These are phyloP conservation scores for Folsomia manolachei DNA, from an alignment of 2,888 invertebrate species.

Conservation along the genomic window DNA sequence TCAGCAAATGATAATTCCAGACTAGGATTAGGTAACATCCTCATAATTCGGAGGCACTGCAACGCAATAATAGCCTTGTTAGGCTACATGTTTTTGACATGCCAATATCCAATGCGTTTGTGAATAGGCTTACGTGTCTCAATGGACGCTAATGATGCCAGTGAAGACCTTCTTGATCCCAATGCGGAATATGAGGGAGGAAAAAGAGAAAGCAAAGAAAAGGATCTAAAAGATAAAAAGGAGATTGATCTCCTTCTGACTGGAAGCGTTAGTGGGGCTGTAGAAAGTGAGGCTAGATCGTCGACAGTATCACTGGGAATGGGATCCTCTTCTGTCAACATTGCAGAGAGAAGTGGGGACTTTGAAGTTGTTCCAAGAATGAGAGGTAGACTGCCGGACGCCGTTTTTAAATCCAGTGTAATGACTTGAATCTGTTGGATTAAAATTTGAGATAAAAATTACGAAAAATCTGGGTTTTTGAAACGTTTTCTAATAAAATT, in stretches of 20 bases:
- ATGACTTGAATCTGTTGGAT: not conserved
- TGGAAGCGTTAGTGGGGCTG: not conserved
- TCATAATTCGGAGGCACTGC: not conserved
- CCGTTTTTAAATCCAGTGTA: not conserved
- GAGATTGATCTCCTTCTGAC: not conserved
- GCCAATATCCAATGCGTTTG: not conserved
- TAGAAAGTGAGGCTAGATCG: no score
- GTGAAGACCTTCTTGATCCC: not conserved
- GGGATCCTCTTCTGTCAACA: not conserved
- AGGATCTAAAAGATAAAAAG: not conserved
- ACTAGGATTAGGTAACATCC: not conserved
- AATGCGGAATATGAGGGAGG: not conserved
- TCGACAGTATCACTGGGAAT: no score
- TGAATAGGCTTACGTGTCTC: not conserved
- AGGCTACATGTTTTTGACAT: not conserved
- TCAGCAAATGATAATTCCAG: no score
- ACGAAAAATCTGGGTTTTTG: not conserved
- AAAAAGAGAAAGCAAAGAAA: not conserved
- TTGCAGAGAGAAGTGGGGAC: not conserved
- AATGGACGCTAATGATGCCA: not conserved
- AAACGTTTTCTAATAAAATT: no score
- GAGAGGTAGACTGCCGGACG: not conserved
- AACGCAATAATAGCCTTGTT: not conserved
- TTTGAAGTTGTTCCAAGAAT: not conserved
- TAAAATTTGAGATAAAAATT: not conserved